A percentile compares a stretch with the other conserved stretches of the same genome.
These are phyloP conservation scores for Morone chrysops DNA, from an alignment of 2,113 vertebrate genomes.

Conservation along the genomic window DNA sequence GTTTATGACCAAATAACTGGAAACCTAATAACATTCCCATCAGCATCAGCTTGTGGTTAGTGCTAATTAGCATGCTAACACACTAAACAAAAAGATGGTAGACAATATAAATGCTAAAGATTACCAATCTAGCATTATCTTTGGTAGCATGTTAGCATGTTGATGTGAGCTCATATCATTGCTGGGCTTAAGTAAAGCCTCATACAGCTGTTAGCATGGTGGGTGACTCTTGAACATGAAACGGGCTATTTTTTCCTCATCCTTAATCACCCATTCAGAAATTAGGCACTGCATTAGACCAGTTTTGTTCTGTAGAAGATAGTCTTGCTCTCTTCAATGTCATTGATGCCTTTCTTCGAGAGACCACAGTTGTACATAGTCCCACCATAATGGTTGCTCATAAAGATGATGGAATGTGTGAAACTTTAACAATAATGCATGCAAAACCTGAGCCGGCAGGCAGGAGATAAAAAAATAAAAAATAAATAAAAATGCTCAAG, in stretches of 20 bases:
- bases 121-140: background rate
- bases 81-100: background rate
- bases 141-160: background rate
- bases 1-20: too few relatives aligned
- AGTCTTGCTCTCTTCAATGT: background rate
- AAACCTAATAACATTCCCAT: background rate
- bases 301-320: background rate
- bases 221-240: background rate
- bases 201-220: background rate
- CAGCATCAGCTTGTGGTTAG: background rate
- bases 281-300: constrained; percentile 5
- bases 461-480: constrained; percentile 50
- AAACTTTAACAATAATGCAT: constrained; percentile 46
- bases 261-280: constrained; percentile 11
- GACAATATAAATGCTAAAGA: background rate
- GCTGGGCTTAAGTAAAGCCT: background rate
- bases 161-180: background rate
- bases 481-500: constrained; percentile 54
- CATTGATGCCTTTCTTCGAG: constrained; percentile 32
- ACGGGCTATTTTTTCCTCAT: background rate
- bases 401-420: constrained; percentile 68
- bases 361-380: constrained; percentile 37
- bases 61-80: background rate
- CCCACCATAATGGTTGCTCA: constrained; percentile 46
- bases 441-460: constrained; percentile 51